A percentile compares a stretch with the other conserved stretches of the same genome.
Evolutionary conservation across 2,888 invertebrate genomes (phyloP).

Genomic region (Drosophila yooni): DNA sequence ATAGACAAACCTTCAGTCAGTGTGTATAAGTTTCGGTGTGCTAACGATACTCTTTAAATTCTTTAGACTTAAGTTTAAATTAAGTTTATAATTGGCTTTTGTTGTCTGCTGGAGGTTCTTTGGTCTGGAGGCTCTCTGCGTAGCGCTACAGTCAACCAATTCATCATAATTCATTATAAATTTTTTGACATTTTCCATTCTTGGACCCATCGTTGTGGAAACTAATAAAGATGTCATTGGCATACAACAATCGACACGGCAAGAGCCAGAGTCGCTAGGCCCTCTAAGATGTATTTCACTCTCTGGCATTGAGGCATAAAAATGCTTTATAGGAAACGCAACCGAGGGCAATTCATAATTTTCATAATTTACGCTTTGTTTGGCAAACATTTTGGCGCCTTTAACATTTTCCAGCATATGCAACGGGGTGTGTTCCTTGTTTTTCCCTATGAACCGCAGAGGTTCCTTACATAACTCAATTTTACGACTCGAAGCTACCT

Average conservation of each 20-base stretch:
- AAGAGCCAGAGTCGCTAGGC: conserved; percentile 8
- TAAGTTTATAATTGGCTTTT: conserved; percentile 71
- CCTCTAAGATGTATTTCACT: conserved; percentile 32
- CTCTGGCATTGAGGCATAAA: conserved; percentile 47
- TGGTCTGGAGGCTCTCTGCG: conserved; percentile 17
- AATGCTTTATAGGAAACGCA: conserved; percentile 61
- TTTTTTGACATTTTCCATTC: conserved; percentile 67
- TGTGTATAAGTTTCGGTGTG: conserved; percentile 15
- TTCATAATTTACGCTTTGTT: conserved; percentile 80
- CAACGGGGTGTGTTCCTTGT: conserved; percentile 60
- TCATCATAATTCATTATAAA: conserved; percentile 76
- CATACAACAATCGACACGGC: conserved; percentile 63
- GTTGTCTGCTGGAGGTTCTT: conserved; percentile 32
- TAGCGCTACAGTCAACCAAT: conserved; percentile 56
- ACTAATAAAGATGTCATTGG: conserved; percentile 79
- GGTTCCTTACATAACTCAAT: conserved; percentile 71
- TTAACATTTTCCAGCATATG: conserved; percentile 50
- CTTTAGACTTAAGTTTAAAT: conserved; percentile 44
- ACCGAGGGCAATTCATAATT: conserved; percentile 73
- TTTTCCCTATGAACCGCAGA: conserved; percentile 59
- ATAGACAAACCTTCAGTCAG: neutral
- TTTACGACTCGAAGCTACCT: conserved; percentile 67
- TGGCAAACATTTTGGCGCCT: conserved; percentile 77
- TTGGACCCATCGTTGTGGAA: conserved; percentile 69
- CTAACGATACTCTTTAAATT: neutral